Conservation (phyloP, 1,140 invertebrate genomes). For the Mya arenaria region DNA sequence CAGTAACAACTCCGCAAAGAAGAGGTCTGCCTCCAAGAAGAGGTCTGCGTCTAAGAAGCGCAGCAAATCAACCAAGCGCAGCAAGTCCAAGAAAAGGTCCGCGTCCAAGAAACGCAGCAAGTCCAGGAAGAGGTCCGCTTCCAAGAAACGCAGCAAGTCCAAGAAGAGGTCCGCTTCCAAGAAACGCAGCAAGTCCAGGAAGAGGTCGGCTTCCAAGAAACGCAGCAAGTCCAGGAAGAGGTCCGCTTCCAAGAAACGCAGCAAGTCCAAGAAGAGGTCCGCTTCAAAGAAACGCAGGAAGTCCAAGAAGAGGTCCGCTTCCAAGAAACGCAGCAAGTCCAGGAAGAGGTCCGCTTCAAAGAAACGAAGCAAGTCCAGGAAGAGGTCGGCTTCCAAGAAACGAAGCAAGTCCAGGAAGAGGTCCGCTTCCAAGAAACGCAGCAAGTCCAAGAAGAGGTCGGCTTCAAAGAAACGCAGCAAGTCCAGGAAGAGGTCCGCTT, state of each 20-base stretch:
- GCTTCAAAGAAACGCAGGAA: slow-evolving; percentile 3
- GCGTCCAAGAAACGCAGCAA: slow-evolving; percentile 3
- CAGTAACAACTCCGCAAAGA: slow-evolving; percentile 28
- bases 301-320: slow-evolving; percentile 4
- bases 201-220: slow-evolving; percentile 25
- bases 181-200: slow-evolving; percentile 31
- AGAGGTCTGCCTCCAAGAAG: slow-evolving; percentile 28
- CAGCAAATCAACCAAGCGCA: not conserved
- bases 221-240: slow-evolving; percentile 32
- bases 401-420: slow-evolving; percentile 27
- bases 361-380: slow-evolving; percentile 21
- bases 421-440: slow-evolving; percentile 13
- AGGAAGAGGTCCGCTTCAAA: slow-evolving; percentile 4
- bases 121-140: slow-evolving; percentile 25
- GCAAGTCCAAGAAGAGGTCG: not conserved
- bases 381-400: slow-evolving; percentile 13
- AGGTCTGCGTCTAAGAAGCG: slow-evolving; percentile 23
- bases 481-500: not conserved
- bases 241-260: slow-evolving; percentile 37
- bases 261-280: not conserved
- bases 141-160: slow-evolving; percentile 16
- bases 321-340: slow-evolving; percentile 16
- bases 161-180: not conserved
- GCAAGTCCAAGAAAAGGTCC: slow-evolving; percentile 27
- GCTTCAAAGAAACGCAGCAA: not conserved